A percentile compares a stretch with the other conserved stretches of the same genome.
Evolutionary conservation across 2,113 vertebrate species (phyloP).

Genomic region (Petrocephalus microphthalmus): DNA sequence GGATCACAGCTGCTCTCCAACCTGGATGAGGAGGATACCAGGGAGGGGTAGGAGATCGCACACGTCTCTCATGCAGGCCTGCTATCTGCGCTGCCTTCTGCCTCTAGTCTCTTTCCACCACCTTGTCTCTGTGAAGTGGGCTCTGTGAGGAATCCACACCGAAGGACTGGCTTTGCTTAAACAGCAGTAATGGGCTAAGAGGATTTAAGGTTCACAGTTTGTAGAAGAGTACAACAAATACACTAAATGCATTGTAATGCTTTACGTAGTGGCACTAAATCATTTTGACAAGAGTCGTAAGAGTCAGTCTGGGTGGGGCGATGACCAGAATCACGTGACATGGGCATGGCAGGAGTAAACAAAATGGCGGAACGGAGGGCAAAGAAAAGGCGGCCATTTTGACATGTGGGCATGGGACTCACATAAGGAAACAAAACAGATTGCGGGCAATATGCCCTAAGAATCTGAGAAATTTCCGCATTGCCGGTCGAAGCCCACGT

Average conservation of each 20-base stretch:
- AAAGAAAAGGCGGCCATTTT: neutral
- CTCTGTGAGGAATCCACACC: neutral
- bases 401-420: neutral
- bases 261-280: neutral
- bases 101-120: neutral
- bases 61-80: neutral
- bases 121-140: neutral
- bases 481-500: too few species aligned
- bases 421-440: neutral
- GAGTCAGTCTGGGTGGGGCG: neutral
- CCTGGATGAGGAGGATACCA: conserved; percentile 86
- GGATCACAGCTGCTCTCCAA: conserved; percentile 92
- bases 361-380: neutral
- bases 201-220: neutral
- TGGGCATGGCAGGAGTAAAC: neutral
- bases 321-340: neutral
- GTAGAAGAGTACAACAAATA: neutral
- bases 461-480: too few species aligned
- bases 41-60: conserved; percentile 72
- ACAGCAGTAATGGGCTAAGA: neutral
- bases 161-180: neutral
- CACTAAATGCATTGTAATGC: neutral
- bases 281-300: neutral
- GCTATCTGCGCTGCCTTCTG: neutral
- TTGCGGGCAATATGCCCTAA: neutral